Evolutionary conservation across 2,113 vertebrate genomes (phyloP).

Genomic region (Elephantulus edwardii): DNA sequence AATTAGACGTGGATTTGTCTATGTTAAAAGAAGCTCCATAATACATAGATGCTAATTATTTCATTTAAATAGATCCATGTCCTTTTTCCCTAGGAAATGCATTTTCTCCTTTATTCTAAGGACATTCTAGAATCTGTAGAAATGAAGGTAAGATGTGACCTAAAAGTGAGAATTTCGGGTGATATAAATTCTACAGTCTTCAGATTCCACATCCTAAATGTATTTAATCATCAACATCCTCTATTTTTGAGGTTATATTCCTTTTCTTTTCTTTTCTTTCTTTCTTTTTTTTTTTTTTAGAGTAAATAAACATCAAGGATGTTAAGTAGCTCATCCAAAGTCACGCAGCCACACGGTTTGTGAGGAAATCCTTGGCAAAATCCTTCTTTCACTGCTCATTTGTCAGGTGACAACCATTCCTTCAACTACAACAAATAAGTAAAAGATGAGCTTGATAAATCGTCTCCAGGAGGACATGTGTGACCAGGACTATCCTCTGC

Average conservation of each 20-base stretch:
- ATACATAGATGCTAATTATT: not conserved
- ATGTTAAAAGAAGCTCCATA: not conserved
- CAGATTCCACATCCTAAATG: fast-evolving
- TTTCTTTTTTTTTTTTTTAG: not conserved
- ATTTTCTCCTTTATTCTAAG: not conserved
- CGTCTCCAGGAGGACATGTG: not conserved
- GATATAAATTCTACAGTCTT: not conserved
- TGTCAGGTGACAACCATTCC: not conserved
- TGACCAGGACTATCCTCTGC: not conserved
- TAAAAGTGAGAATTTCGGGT: not conserved
- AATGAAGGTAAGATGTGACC: not conserved
- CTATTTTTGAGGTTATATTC: no score
- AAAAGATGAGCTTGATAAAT: not conserved
- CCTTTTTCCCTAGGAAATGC: not conserved
- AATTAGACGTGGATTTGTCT: not conserved
- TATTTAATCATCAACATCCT: not conserved
- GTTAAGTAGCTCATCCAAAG: not conserved
- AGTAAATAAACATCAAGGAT: not conserved
- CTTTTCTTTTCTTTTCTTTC: no score
- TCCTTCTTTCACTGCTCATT: not conserved
- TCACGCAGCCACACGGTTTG: not conserved
- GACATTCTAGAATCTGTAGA: not conserved
- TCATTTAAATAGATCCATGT: not conserved
- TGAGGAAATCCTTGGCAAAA: not conserved
- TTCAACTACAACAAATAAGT: not conserved